These are phyloP conservation scores for Myiothlypis chrysogaster DNA, from an alignment of 2,797 vertebrate genomes.

Conservation along the genomic window DNA sequence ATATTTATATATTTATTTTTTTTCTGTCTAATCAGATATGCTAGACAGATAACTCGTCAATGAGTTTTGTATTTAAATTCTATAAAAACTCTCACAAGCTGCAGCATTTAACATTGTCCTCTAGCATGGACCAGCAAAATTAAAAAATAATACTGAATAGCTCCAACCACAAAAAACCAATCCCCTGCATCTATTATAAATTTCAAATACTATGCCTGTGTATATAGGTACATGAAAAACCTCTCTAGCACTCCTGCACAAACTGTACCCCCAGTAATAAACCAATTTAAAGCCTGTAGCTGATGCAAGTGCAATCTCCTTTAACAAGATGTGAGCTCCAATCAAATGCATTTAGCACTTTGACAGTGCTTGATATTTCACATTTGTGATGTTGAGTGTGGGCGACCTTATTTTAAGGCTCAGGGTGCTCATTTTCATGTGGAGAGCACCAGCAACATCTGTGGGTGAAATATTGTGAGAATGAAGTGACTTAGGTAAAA, in stretches of 20 bases:
- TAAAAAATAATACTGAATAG: background rate
- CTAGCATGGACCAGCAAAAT: background rate
- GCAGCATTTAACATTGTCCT: background rate
- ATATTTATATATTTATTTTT: too few species aligned
- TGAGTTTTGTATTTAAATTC: background rate
- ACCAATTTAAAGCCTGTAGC: background rate
- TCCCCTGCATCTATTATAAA: fast-evolving
- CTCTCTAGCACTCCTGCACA: background rate
- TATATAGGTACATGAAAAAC: background rate
- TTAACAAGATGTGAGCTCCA: background rate
- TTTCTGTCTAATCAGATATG: background rate
- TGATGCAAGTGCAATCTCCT: background rate
- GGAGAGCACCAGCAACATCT: background rate
- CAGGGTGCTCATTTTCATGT: background rate
- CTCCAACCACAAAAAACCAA: background rate
- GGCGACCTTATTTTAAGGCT: background rate
- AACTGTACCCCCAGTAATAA: background rate
- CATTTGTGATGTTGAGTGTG: background rate
- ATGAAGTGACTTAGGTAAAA: background rate
- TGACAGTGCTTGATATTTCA: background rate
- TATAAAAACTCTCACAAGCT: background rate
- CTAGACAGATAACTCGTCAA: background rate
- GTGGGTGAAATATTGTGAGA: background rate
- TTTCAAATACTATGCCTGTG: background rate
- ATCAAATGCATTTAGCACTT: background rate